These are phyloP conservation scores for Bombus soroeensis DNA, from an alignment of 1,140 invertebrate species.

Conservation along the genomic window DNA sequence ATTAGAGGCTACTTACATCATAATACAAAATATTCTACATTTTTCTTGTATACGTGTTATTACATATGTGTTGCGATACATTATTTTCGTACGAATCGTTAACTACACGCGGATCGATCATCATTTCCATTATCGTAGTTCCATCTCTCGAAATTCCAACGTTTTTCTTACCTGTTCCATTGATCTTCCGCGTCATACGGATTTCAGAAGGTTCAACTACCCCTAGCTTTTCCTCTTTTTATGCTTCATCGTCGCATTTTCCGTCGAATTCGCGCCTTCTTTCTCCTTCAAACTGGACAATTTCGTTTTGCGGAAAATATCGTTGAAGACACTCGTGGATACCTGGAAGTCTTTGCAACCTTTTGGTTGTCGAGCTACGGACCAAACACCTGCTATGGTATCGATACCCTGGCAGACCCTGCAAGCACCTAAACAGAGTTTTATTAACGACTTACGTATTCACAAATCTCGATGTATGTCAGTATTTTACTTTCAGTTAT, in stretches of 20 bases:
- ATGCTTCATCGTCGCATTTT: neutral
- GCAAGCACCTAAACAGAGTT: slow-evolving; percentile 64
- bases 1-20: slow-evolving; percentile 47
- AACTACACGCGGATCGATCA: neutral
- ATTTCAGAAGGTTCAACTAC: neutral
- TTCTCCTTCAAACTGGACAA: slow-evolving; percentile 42
- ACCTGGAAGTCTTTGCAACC: slow-evolving; percentile 71
- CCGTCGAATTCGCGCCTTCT: slow-evolving; percentile 15
- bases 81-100: neutral
- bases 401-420: slow-evolving; percentile 73
- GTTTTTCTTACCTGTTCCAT: neutral
- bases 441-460: neutral
- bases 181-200: slow-evolving; percentile 38
- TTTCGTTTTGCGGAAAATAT: slow-evolving; percentile 68
- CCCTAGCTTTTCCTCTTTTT: slow-evolving; percentile 27
- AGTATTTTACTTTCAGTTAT: neutral
- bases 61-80: neutral
- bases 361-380: slow-evolving; percentile 62
- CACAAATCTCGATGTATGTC: neutral
- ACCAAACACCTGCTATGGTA: slow-evolving; percentile 73
- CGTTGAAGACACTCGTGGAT: slow-evolving; percentile 66
- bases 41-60: neutral
- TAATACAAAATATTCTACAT: slow-evolving; percentile 42
- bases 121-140: neutral
- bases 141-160: neutral